Conservation (phyloP, 2,888 invertebrate species). For the Orthosia gothica region DNA sequence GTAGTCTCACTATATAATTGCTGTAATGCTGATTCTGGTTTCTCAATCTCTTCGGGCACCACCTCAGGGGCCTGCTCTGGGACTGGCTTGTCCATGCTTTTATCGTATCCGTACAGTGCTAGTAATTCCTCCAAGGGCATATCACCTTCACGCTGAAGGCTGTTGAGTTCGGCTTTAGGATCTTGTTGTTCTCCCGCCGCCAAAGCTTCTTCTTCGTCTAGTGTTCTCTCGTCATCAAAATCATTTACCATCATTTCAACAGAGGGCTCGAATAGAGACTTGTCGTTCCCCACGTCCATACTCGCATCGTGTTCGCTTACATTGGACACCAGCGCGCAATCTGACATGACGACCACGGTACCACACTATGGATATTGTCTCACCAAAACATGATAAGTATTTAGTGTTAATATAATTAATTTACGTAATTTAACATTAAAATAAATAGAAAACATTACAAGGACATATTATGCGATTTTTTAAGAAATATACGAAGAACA, state of each 20-base stretch:
- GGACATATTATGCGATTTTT: conserved; percentile 77
- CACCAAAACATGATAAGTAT: conserved; percentile 82
- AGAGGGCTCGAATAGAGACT: conserved; percentile 96
- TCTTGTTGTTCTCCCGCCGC: conserved; percentile 97
- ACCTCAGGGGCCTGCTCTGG: conserved; percentile 81
- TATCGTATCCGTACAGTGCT: conserved; percentile 96
- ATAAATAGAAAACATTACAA: conserved; percentile 79
- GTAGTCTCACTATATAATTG: conserved; percentile 85
- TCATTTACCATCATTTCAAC: conserved; percentile 99
- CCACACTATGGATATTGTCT: conserved; percentile 78
- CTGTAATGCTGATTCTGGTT: conserved; percentile 88
- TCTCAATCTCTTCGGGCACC: conserved; percentile 84
- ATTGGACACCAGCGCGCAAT: conserved; percentile 91
- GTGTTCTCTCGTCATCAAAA: conserved; percentile 98
- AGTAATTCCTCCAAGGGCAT: conserved; percentile 98
- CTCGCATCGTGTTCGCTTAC: conserved; percentile 91
- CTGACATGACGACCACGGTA: conserved; percentile 89
- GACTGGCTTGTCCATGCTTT: conserved; percentile 84
- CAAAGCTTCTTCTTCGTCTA: conserved; percentile 99
- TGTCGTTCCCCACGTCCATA: conserved; percentile 91
- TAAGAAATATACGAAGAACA: conserved; percentile 77
- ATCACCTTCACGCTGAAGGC: conserved; percentile 98
- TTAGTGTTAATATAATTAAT: conserved; percentile 69
- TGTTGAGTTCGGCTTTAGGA: conserved; percentile 97
- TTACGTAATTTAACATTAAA: conserved; percentile 70